A percentile compares a stretch with the other conserved stretches of the same genome.
These are phyloP conservation scores for Leucopsar rothschildi DNA, from an alignment of 2,113 vertebrate genomes.

Conservation along the genomic window DNA sequence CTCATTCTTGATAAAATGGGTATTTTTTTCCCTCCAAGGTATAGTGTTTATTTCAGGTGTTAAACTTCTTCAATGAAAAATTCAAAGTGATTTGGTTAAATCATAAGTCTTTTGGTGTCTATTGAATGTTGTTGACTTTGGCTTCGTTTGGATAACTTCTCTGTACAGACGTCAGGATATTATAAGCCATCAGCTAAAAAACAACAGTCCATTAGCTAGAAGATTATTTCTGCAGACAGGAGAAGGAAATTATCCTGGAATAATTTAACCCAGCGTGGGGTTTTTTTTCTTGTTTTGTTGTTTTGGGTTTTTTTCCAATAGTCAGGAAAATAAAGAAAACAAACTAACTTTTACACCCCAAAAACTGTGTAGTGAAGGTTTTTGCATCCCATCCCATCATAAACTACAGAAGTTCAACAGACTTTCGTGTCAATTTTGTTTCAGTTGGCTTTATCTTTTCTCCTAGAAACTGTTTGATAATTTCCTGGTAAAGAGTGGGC, in stretches of 20 bases:
- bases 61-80: not conserved
- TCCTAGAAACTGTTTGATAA: not conserved
- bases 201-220: not conserved
- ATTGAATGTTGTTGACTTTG: not conserved
- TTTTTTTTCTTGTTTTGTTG: not conserved
- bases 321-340: not conserved
- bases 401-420: not conserved
- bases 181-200: not conserved
- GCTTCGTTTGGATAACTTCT: not conserved
- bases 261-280: accelerated
- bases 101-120: not conserved
- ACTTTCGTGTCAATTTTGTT: not conserved
- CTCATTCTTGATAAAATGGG: accelerated
- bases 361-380: not conserved
- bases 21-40: not conserved
- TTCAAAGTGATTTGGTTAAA: not conserved
- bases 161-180: not conserved
- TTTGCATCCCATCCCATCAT: not conserved
- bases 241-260: not conserved
- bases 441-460: not conserved
- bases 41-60: not conserved
- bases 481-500: not conserved
- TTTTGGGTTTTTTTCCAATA: not conserved
- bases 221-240: not conserved
- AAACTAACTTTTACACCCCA: not conserved